phyloP scores from a whole-genome alignment of 2,113 vertebrate genomes.

The Otolemur garnettii region DNA sequence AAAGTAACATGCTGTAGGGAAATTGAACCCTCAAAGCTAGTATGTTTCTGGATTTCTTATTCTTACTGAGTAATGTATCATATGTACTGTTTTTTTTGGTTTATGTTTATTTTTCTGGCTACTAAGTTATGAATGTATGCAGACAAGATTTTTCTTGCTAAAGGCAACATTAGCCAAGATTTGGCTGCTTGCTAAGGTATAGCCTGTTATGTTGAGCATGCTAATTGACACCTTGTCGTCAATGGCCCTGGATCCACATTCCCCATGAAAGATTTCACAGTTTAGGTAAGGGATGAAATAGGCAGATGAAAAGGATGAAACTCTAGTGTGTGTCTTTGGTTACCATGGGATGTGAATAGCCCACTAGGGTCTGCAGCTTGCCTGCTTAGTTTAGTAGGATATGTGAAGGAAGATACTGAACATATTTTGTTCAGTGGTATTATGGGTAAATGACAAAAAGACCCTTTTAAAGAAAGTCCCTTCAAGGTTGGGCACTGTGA shows the following conservation, averaged over 20 bases:
- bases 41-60: constrained; percentile 20
- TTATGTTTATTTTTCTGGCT: constrained; percentile 53
- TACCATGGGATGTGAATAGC: background rate
- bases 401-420: background rate
- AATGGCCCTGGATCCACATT: constrained; percentile 23
- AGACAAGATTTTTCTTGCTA: constrained; percentile 17
- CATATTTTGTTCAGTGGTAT: constrained; percentile 23
- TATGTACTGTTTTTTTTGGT: background rate
- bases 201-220: background rate
- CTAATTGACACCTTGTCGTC: background rate
- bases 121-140: constrained; percentile 1
- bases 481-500: too few relatives aligned
- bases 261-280: background rate
- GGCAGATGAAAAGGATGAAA: background rate
- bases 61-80: constrained; percentile 12
- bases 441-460: constrained; percentile 15
- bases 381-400: constrained; percentile 1
- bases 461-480: constrained; percentile 62
- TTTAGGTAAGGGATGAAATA: constrained; percentile 12
- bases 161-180: background rate
- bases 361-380: background rate
- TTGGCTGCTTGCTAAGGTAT: constrained; percentile 38
- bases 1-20: background rate
- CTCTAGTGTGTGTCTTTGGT: background rate
- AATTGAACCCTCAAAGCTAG: background rate